Conservation (phyloP, 2,113 vertebrate genomes). For the Gallinago undulata region DNA sequence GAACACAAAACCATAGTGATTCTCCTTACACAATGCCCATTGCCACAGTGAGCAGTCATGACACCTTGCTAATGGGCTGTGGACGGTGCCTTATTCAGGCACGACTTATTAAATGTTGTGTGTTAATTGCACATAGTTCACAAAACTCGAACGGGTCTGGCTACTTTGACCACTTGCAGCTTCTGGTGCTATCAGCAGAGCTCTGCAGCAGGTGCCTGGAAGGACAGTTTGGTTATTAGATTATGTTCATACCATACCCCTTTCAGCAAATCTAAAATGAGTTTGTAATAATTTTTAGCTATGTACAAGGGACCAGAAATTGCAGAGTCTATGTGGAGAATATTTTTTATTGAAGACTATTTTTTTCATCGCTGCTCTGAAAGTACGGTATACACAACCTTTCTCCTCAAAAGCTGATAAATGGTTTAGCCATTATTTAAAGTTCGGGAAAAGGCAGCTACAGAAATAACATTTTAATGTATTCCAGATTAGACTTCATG, state of each 20-base stretch:
- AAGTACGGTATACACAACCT: conserved; percentile 17
- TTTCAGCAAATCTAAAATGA: neutral
- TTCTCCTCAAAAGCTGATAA: conserved; percentile 77
- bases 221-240: neutral
- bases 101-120: neutral
- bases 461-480: conserved; percentile 84
- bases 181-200: neutral
- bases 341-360: conserved; percentile 1
- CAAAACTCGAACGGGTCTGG: neutral
- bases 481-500: conserved; percentile 82
- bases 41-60: too few relatives aligned
- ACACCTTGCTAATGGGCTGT: neutral
- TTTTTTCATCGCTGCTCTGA: neutral
- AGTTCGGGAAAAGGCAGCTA: conserved; percentile 73
- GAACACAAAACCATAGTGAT: neutral
- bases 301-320: conserved; percentile 3
- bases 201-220: conserved; percentile 28
- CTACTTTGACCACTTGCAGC: neutral
- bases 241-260: neutral
- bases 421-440: conserved; percentile 79
- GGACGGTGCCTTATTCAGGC: neutral
- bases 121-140: neutral
- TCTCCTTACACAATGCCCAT: neutral
- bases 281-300: neutral
- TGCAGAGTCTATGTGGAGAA: neutral